Conservation (phyloP, 1,140 invertebrate species). For the Pogonus chalceus region DNA sequence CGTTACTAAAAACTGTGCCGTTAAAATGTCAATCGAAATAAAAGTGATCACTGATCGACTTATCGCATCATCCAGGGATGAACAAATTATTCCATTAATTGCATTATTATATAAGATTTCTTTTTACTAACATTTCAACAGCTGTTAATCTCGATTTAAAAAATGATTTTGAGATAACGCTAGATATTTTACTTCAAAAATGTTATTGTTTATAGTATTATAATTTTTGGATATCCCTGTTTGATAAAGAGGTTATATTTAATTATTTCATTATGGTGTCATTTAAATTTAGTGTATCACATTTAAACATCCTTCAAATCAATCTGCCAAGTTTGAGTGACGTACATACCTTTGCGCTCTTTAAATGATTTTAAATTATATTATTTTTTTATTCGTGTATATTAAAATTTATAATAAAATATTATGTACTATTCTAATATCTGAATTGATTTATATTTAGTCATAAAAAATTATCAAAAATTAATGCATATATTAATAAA, state of each 20-base stretch:
- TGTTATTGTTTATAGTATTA: no score
- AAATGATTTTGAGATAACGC: no score
- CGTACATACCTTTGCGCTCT: no score
- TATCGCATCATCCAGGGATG: neutral
- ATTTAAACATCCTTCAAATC: neutral
- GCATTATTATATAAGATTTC: no score
- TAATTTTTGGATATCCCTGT: conserved; percentile 1
- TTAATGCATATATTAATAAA: no score
- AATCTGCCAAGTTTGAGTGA: neutral
- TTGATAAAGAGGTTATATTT: neutral
- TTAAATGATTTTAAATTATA: neutral
- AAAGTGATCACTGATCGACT: neutral
- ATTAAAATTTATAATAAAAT: no score
- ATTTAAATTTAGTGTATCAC: neutral
- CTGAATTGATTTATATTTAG: no score
- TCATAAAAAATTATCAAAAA: no score
- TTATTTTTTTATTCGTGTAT: neutral
- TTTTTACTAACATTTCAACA: no score
- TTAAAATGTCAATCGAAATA: neutral
- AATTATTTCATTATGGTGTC: conserved; percentile 1
- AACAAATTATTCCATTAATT: neutral
- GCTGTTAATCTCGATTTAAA: no score
- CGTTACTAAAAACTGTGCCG: neutral
- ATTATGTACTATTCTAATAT: no score
- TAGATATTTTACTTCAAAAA: no score